Percentiles rank a stretch among this genome's conserved stretches.
phyloP scores from a whole-genome alignment of 2,797 vertebrate species.

The Karalla daura region DNA sequence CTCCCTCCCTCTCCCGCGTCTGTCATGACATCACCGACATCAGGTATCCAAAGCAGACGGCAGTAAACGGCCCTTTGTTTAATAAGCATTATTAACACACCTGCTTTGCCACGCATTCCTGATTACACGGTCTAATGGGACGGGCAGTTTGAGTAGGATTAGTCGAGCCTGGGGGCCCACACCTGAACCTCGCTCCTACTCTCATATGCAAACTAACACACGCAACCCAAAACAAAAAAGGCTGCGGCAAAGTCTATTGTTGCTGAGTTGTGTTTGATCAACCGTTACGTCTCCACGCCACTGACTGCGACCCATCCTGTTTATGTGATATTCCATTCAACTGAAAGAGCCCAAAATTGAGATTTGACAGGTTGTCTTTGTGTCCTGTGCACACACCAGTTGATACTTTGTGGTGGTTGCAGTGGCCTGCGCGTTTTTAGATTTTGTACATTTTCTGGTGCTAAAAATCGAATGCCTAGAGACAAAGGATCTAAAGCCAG shows the following conservation, averaged over 20 bases:
- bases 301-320: slow-evolving; percentile 24
- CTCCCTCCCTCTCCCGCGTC: slow-evolving; percentile 63
- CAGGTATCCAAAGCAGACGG: slow-evolving; percentile 82
- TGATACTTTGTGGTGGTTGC: background rate
- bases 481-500: too few relatives aligned
- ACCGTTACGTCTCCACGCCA: slow-evolving; percentile 13
- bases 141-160: slow-evolving; percentile 77
- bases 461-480: too few relatives aligned
- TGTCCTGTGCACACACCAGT: slow-evolving; percentile 3
- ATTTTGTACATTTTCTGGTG: too few relatives aligned
- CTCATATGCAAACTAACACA: slow-evolving; percentile 50
- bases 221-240: slow-evolving; percentile 14
- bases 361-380: slow-evolving; percentile 12
- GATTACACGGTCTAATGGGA: slow-evolving; percentile 82
- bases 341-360: slow-evolving; percentile 4
- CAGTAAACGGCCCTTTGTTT: slow-evolving; percentile 81
- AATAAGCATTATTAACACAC: slow-evolving; percentile 82
- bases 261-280: slow-evolving; percentile 33
- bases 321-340: slow-evolving; percentile 1
- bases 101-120: slow-evolving; percentile 83
- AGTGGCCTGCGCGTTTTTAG: too few relatives aligned
- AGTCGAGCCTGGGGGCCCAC: slow-evolving; percentile 84
- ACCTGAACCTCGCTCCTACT: slow-evolving; percentile 84
- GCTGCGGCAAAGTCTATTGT: slow-evolving; percentile 38
- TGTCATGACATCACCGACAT: slow-evolving; percentile 76